phyloP scores from a whole-genome alignment of 2,797 vertebrate genomes.

The Acrocephalus scirpaceus region DNA sequence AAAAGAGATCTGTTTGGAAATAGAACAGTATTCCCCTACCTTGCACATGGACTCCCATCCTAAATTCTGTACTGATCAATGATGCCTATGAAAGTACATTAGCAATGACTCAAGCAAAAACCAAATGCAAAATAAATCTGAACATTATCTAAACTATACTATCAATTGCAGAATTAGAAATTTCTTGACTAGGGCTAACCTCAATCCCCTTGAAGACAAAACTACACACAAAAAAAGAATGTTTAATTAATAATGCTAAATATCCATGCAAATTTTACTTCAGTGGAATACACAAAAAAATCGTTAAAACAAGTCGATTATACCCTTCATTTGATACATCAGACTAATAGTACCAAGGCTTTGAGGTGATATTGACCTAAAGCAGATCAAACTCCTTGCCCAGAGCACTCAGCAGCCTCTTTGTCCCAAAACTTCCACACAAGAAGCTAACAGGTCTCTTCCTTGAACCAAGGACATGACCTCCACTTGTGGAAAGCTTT shows the following conservation, averaged over 20 bases:
- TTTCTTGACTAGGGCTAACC: neutral
- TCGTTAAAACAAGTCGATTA: neutral
- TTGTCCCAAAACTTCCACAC: neutral
- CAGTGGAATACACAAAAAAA: neutral
- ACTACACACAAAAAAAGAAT: neutral
- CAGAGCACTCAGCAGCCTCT: neutral
- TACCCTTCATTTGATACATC: neutral
- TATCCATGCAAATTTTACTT: neutral
- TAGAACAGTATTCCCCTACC: neutral
- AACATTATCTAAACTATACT: neutral
- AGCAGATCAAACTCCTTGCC: neutral
- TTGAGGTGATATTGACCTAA: neutral
- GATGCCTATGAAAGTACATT: neutral
- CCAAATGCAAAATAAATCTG: neutral
- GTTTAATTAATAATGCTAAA: neutral
- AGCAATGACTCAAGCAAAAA: neutral
- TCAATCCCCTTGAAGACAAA: neutral
- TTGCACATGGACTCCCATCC: neutral
- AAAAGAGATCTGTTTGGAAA: neutral
- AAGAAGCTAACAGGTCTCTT: neutral
- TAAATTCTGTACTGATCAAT: rapidly evolving
- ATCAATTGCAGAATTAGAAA: neutral
- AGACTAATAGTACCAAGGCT: neutral
- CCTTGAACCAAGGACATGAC: neutral
- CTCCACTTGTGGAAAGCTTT: neutral